A percentile compares a stretch with the other conserved stretches of the same genome.
These are phyloP conservation scores for Amblyteles armatorius DNA, from an alignment of 2,888 invertebrate species.

Conservation along the genomic window DNA sequence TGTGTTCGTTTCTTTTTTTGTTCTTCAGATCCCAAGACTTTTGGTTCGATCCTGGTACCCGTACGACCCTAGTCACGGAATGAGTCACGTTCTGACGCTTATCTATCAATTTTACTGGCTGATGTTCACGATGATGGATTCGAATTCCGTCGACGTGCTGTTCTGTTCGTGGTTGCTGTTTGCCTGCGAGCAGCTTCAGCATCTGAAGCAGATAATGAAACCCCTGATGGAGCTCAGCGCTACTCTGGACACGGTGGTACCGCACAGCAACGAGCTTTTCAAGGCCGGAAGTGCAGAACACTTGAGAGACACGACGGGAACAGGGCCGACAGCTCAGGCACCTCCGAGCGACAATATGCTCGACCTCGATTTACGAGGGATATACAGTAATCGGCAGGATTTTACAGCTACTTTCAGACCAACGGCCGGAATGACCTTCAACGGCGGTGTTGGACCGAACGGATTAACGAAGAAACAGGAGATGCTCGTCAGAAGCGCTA, in stretches of 20 bases:
- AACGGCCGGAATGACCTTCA: slow-evolving; percentile 83
- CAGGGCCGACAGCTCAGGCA: slow-evolving; percentile 70
- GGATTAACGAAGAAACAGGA: slow-evolving; percentile 94
- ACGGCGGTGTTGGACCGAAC: slow-evolving; percentile 89
- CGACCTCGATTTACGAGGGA: slow-evolving; percentile 90
- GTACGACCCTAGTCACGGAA: slow-evolving; percentile 90
- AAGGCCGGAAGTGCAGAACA: slow-evolving; percentile 83
- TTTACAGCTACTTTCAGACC: slow-evolving; percentile 91
- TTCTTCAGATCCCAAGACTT: slow-evolving; percentile 87
- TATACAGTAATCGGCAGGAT: slow-evolving; percentile 92
- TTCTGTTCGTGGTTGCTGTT: slow-evolving; percentile 95
- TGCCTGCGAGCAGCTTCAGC: slow-evolving; percentile 94
- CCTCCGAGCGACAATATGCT: slow-evolving; percentile 79
- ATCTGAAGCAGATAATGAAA: slow-evolving; percentile 94
- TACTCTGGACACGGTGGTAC: slow-evolving; percentile 91
- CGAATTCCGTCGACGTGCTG: slow-evolving; percentile 89
- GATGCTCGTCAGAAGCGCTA: slow-evolving; percentile 93
- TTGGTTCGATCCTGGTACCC: slow-evolving; percentile 93
- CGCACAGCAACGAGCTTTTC: slow-evolving; percentile 85
- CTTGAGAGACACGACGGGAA: slow-evolving; percentile 74
- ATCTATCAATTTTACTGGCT: slow-evolving; percentile 90
- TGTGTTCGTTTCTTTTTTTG: not conserved
- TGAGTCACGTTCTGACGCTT: slow-evolving; percentile 89
- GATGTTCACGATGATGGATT: slow-evolving; percentile 87
- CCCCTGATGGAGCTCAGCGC: slow-evolving; percentile 95